Evolutionary conservation across 37 sponge, comb jelly and placozoan genomes (phyloP), one percentile per base, ranked within the genome.

Genomic region (Chondrosia reniformis): DNA sequence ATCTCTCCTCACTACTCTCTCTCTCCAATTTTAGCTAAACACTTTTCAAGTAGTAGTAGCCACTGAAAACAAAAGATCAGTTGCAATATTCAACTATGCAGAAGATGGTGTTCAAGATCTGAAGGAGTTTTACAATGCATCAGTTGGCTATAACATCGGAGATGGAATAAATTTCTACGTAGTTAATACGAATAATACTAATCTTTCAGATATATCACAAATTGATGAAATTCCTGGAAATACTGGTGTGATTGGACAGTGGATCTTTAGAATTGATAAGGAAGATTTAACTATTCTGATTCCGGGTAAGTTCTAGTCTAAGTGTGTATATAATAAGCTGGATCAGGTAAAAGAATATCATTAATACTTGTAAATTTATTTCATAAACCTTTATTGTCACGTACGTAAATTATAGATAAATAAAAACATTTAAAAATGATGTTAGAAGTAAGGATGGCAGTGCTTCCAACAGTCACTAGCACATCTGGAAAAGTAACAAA

Each of bases 11-110:
- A 6, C 58, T 56, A 8, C 58, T 56, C 27, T 56, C 3, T 56
- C 27, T 28, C 27, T 8, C 27, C 10, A 4, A 24, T 8, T 56
- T 24, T 6, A 56, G 58, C 58, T 56, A 3, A 56, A 56, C 58
- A 56, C 58, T 3, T 28, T 56, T 28, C 58, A 56, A 28, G 27
- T 56, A 28, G 58, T 56, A 28, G 27, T 56, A 28, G 58, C 58
- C 2, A 56, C 58, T 56, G 58, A 56, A 28, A 28, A 28, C 58
- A 24, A 28, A 56, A 56, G 58, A 56, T 56, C 58, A 8, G 27
- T 56, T 56, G 58, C 58, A 8, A 56, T 56, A 56, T 56, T 56
- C 58, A 56, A 56, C 8, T 56, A 56, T 56, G 58, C 58, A 28
- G 58, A 56, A 56, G 7, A 56, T 56, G 58, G 58, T 4, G 27